These are phyloP conservation scores for Agonopterix arenella DNA, from an alignment of 2,888 invertebrate species.

Conservation along the genomic window DNA sequence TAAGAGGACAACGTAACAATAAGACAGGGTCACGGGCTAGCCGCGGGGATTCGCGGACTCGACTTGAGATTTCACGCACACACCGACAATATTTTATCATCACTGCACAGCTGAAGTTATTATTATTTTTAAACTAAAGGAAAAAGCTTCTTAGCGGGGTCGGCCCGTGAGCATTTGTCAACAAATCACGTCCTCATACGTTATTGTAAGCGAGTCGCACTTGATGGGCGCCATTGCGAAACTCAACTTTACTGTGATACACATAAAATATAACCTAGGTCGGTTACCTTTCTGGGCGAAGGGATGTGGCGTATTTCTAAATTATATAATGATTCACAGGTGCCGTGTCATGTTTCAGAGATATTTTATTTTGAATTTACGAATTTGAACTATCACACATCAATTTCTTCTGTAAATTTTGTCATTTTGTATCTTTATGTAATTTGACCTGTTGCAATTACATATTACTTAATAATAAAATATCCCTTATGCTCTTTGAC, in stretches of 20 bases:
- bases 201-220: slow-evolving; percentile 33
- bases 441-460: too few species aligned
- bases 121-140: slow-evolving; percentile 51
- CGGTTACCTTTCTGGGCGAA: neutral
- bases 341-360: neutral
- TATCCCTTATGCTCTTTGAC: too few species aligned
- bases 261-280: slow-evolving; percentile 19
- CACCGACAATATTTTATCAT: slow-evolving; percentile 29
- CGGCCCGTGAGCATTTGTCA: slow-evolving; percentile 42
- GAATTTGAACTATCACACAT: too few species aligned
- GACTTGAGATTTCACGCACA: slow-evolving; percentile 23
- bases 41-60: slow-evolving; percentile 11
- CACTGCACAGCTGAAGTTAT: slow-evolving; percentile 27
- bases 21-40: slow-evolving; percentile 28
- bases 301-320: slow-evolving; percentile 1
- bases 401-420: too few species aligned
- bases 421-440: too few species aligned
- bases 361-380: neutral
- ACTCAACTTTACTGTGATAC: slow-evolving; percentile 22
- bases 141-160: slow-evolving; percentile 31
- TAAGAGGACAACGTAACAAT: slow-evolving; percentile 21
- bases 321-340: too few species aligned
- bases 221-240: slow-evolving; percentile 24
- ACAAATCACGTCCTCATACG: slow-evolving; percentile 51
- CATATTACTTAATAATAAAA: too few species aligned